A percentile compares a stretch with the other conserved stretches of the same genome.
Evolutionary conservation across 2,113 vertebrate species (phyloP).

Genomic region (Gambusia holbrooki): DNA sequence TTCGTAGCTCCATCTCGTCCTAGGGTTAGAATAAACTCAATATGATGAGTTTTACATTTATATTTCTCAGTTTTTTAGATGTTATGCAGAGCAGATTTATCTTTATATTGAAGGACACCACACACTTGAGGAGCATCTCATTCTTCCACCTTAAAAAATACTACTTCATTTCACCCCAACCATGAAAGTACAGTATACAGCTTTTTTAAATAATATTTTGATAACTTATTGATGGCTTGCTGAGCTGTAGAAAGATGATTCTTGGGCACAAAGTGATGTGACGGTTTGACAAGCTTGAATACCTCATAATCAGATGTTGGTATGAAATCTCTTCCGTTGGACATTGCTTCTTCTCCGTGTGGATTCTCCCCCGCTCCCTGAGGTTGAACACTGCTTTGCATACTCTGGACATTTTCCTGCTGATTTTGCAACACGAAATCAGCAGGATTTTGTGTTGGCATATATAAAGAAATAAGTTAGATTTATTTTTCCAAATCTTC

Average conservation of each 20-base stretch:
- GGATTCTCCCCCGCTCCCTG: not conserved
- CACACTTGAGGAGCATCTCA: not conserved
- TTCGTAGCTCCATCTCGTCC: constrained; percentile 13
- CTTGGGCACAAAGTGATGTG: constrained; percentile 18
- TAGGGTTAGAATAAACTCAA: constrained; percentile 24
- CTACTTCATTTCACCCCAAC: constrained; percentile 15
- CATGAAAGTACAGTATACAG: constrained; percentile 38
- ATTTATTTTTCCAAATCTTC: too few species aligned
- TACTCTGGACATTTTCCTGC: constrained; percentile 27
- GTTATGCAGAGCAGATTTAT: constrained; percentile 28
- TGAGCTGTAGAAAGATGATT: constrained; percentile 11
- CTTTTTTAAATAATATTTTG: constrained; percentile 55
- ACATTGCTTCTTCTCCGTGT: constrained; percentile 19
- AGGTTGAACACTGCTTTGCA: constrained; percentile 9
- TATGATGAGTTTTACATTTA: constrained; percentile 45
- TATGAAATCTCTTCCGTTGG: constrained; percentile 2
- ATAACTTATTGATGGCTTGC: constrained; percentile 29
- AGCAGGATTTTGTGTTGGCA: too few species aligned
- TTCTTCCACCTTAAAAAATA: constrained; percentile 19
- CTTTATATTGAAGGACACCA: constrained; percentile 33
- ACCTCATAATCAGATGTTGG: constrained; percentile 18
- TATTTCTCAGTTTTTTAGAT: constrained; percentile 16
- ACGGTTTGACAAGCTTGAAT: constrained; percentile 13
- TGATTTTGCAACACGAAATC: constrained; percentile 24
- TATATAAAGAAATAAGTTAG: too few species aligned